Conservation (phyloP, 2,888 invertebrate species). For the Apodemia duryi region DNA sequence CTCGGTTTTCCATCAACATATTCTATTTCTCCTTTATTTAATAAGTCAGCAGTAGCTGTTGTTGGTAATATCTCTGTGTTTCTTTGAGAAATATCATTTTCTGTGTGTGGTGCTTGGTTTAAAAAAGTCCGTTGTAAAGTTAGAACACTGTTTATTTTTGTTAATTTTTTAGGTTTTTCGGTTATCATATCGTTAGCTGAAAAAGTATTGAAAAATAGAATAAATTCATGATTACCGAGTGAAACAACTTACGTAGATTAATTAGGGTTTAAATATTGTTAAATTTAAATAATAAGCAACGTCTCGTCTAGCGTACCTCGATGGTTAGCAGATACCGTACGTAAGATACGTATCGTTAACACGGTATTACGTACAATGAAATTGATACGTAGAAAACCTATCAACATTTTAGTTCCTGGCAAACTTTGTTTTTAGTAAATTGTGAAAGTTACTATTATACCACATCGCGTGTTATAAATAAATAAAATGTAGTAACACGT, state of each 20-base stretch:
- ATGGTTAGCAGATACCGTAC: too few species aligned
- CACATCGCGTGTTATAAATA: too few species aligned
- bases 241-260: background rate
- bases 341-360: too few species aligned
- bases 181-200: background rate
- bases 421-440: too few species aligned
- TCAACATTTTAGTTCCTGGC: too few species aligned
- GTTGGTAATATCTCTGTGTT: background rate
- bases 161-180: background rate
- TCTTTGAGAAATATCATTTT: background rate
- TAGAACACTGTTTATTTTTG: background rate
- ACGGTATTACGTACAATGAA: too few species aligned
- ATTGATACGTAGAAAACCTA: too few species aligned
- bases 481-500: too few species aligned
- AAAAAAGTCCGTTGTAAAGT: background rate
- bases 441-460: too few species aligned
- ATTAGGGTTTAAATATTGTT: background rate
- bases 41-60: conserved; percentile 25
- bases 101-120: background rate
- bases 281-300: background rate
- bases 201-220: background rate
- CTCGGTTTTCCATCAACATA: conserved; percentile 30
- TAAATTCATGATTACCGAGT: background rate
- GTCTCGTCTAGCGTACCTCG: background rate
- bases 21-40: conserved; percentile 24